Evolutionary conservation across 2,797 vertebrate species (phyloP), one percentile per base, ranked within the genome.

Genomic region (Protonibea diacanthus): DNA sequence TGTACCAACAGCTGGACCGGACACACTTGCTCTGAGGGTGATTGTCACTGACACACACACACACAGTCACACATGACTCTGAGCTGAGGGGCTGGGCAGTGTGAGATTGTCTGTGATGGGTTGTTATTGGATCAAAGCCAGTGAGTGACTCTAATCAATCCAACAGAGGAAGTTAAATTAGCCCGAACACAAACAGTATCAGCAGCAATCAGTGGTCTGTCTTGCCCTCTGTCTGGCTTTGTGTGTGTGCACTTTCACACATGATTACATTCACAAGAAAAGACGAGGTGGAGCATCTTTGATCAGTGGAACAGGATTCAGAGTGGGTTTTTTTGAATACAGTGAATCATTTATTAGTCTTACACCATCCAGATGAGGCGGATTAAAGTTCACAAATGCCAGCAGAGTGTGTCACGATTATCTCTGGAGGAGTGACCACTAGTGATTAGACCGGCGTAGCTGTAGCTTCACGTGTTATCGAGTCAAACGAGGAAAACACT

Each of bases 1-100:
- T 96, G 95, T 49, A 21, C 91, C 1, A 73, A 94, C 4, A 84
- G 87, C 80, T 96, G 95, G 95, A 95, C 92, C 0, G 95, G 95
- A 90, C 91, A 76, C 83, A 94, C 90, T 73, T 96, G 95, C 51
- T 64, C 90, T 63, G 88, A 94, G 8, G 93, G 95, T 95, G 92
- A 94, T 21, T 86, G 65, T 74, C 42, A 25, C 47, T 59, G 27
- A 57, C 69, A 59, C 57, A 48, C 57, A 48, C 57, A 52, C 23
- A 57, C 78, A 67, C 80, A 74, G 57, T 64, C 38, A 51, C 73
- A 49, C 63, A 71, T 21, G 56, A 14, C 33, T 73, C 29, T 56
- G 66, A 62, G 40, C 52, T 8, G 38, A 82, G 49, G 63, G 71
- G 48, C 65, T 1, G 25, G 5, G 44, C 33, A 8, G 48, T 74